A percentile compares a stretch with the other conserved stretches of the same genome.
Evolutionary conservation across 1,140 invertebrate species (phyloP).

Genomic region (Ridgeia piscesae): DNA sequence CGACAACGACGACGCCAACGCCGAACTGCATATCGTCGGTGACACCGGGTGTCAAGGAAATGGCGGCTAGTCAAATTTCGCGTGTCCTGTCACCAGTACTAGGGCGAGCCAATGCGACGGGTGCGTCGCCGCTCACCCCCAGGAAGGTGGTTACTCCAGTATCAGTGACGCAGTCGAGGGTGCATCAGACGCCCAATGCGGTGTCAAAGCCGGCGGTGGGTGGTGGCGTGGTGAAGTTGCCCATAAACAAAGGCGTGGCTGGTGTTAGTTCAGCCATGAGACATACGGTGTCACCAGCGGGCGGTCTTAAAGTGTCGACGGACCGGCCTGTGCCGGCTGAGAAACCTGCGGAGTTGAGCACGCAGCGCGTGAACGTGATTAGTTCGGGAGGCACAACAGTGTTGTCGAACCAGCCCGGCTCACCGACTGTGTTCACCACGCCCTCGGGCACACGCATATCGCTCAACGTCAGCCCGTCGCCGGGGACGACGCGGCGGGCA

Average conservation of each 20-base stretch:
- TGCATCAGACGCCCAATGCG: neutral
- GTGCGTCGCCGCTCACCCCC: neutral
- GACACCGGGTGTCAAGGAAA: neutral
- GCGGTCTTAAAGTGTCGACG: neutral
- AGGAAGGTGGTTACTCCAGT: neutral
- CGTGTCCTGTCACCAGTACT: neutral
- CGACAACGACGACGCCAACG: neutral
- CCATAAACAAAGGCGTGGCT: neutral
- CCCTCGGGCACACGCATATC: slow-evolving; percentile 35
- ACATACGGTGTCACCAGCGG: neutral
- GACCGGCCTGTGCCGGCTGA: slow-evolving; percentile 27
- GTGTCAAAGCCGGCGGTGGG: neutral
- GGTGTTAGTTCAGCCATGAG: neutral
- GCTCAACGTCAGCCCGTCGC: slow-evolving; percentile 35
- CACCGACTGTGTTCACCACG: slow-evolving; percentile 46
- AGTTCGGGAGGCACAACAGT: neutral
- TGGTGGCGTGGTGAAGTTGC: neutral
- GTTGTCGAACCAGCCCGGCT: neutral
- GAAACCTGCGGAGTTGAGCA: slow-evolving; percentile 30
- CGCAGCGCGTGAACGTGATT: neutral
- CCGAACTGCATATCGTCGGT: neutral
- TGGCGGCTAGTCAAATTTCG: neutral
- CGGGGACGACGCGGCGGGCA: slow-evolving; percentile 32
- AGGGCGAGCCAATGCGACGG: neutral
- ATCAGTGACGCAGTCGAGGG: neutral